Base-by-base conservation (phyloP, 2,888 invertebrate species). In the Sesia bembeciformis region DNA sequence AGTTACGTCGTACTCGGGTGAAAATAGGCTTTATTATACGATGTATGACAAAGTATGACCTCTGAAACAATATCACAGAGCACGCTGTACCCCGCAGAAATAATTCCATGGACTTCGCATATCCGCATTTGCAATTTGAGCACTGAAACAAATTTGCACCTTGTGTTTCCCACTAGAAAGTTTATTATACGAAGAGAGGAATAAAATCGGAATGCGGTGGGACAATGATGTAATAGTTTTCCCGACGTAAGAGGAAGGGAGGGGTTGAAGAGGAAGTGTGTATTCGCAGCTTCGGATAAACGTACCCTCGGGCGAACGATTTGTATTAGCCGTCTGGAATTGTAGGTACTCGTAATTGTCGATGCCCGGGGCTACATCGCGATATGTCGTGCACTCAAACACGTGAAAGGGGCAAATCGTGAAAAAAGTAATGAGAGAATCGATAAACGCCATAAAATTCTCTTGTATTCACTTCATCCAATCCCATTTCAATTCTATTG, bases 251-350 rank as follows among this genome's bases (percentile, higher is more conserved):
- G 62, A 66, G 70, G 70, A 73, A 70, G 66, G 66, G 49, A 40
- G 56, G 67, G 65, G 62, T 67, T 68, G 62, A 66, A 64, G 59
- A 55, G 57, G 46, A 43, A 42, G 7, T 6, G 38, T 52, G 46
- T 46, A 46, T 23, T 46, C 55, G 57, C 60, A 64, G 62, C 68
- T 69, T 73, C 74, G 77, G 81, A 82, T 84, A 85, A 85, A 82
- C 80, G 82, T 75, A 78, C 77, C 84, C 85, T 72, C 72, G 72
- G 79, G 88, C 81, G 75, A 79, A 73, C 85, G 85, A 86, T 88
- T 87, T 88, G 87, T 88, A 87, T 87, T 87, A 87, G 84, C 83
- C 78, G 83, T 81, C 84, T 85, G 80, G 84, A 78, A 78, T 80
- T 81, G 79, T 79, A 46, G 46, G 46, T 50, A 77, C 80, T 74